Evolutionary conservation across 2,888 invertebrate species (phyloP).

Genomic region (Sinelater perroti): DNA sequence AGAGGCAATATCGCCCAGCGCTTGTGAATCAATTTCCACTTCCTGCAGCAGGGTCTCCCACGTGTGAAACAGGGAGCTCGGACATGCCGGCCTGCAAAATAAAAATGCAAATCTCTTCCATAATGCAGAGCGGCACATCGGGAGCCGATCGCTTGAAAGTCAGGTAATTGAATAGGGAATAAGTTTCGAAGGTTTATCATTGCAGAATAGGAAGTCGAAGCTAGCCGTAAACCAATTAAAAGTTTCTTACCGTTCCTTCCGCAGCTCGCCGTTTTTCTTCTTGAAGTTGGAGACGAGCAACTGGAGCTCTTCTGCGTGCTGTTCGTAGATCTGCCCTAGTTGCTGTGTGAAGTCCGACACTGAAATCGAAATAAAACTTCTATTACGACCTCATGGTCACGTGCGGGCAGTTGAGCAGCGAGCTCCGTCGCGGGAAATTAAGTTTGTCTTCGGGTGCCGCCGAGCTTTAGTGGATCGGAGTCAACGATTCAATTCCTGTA

Average conservation of each 20-base stretch:
- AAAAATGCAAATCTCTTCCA: conserved; percentile 13
- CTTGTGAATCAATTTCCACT: conserved; percentile 88
- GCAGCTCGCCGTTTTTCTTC: conserved; percentile 83
- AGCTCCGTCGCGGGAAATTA: background rate
- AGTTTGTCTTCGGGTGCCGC: background rate
- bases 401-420: background rate
- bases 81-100: conserved; percentile 73
- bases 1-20: conserved; percentile 84
- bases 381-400: conserved; percentile 8
- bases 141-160: background rate
- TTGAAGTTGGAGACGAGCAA: conserved; percentile 86
- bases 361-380: conserved; percentile 61
- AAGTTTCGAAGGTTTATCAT: conserved; percentile 12
- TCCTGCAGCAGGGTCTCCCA: conserved; percentile 93
- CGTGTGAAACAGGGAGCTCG: conserved; percentile 84
- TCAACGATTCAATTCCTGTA: background rate
- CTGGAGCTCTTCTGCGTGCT: conserved; percentile 87
- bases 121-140: conserved; percentile 16
- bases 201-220: conserved; percentile 11
- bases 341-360: conserved; percentile 93
- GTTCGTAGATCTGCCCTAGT: conserved; percentile 87
- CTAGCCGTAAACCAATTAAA: conserved; percentile 21
- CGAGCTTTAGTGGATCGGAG: background rate
- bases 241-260: conserved; percentile 79
- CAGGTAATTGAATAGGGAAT: background rate